These are phyloP conservation scores for Butorides virescens DNA, from an alignment of 2,113 vertebrate genomes.

Conservation along the genomic window DNA sequence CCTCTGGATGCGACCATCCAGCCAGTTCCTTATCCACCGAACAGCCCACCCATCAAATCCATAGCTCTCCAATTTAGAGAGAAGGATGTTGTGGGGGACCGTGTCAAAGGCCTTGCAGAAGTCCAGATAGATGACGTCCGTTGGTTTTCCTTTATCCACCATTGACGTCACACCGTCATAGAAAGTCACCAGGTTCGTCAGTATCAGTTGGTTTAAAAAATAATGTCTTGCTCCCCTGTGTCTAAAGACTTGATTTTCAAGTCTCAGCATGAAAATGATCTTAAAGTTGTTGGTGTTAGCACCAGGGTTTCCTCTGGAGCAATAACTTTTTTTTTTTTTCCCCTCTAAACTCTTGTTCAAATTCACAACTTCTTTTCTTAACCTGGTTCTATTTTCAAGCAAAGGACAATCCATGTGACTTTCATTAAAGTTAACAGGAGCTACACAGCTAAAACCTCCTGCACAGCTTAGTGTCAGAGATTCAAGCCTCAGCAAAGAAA, in stretches of 20 bases:
- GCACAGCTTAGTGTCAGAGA: not conserved
- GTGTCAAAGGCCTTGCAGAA: too few relatives aligned
- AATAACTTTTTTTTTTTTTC: not conserved
- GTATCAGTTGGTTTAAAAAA: not conserved
- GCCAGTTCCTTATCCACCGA: too few relatives aligned
- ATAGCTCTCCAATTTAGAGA: too few relatives aligned
- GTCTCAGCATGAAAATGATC: not conserved
- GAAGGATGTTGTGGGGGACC: too few relatives aligned
- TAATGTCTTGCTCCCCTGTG: not conserved
- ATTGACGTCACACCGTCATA: too few relatives aligned
- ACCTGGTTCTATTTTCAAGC: constrained; percentile 21
- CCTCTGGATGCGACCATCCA: too few relatives aligned
- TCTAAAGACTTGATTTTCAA: not conserved
- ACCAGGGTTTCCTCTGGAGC: not conserved
- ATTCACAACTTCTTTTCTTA: not conserved
- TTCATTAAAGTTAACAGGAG: constrained; percentile 3
- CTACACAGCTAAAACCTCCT: not conserved
- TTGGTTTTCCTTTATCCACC: too few relatives aligned
- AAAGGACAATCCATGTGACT: not conserved
- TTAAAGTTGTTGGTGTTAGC: not conserved
- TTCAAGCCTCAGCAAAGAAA: constrained; percentile 7
- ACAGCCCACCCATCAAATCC: too few relatives aligned
- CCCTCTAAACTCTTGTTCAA: not conserved
- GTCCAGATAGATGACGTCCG: too few relatives aligned
- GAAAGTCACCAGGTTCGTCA: too few relatives aligned